Evolutionary conservation across 2,113 vertebrate genomes (phyloP).

Genomic region (Empidonax alnorum): DNA sequence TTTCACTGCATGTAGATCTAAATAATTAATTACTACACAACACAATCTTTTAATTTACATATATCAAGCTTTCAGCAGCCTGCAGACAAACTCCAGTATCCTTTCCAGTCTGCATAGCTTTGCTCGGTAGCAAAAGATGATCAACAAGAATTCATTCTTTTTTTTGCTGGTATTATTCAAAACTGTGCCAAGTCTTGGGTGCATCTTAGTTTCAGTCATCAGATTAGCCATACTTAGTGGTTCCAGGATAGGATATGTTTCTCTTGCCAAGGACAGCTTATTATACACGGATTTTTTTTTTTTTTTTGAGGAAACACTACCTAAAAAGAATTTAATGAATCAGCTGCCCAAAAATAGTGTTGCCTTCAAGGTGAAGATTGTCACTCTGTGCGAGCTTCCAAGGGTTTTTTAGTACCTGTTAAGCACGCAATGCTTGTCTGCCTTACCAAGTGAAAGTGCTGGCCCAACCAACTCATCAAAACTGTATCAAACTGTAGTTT

Average conservation of each 20-base stretch:
- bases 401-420: not conserved
- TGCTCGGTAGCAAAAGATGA: not conserved
- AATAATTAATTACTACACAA: constrained; percentile 24
- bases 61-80: not conserved
- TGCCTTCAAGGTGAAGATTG: not conserved
- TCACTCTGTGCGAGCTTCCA: not conserved
- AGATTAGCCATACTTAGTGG: not conserved
- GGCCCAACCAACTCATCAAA: not conserved
- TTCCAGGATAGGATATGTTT: not conserved
- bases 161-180: not conserved
- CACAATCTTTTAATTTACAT: not conserved
- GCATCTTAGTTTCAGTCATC: not conserved
- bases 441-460: not conserved
- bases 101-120: not conserved
- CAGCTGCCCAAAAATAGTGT: not conserved
- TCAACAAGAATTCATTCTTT: not conserved
- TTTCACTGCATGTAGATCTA: not conserved
- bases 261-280: not conserved
- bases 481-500: not conserved
- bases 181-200: not conserved
- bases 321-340: not conserved
- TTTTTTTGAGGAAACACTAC: not conserved
- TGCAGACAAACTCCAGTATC: not conserved
- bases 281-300: not conserved
- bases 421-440: not conserved